Evolutionary conservation across 2,888 invertebrate genomes (phyloP), one percentile per base, ranked within the genome.

Genomic region (Chrysotoxum bicinctum): DNA sequence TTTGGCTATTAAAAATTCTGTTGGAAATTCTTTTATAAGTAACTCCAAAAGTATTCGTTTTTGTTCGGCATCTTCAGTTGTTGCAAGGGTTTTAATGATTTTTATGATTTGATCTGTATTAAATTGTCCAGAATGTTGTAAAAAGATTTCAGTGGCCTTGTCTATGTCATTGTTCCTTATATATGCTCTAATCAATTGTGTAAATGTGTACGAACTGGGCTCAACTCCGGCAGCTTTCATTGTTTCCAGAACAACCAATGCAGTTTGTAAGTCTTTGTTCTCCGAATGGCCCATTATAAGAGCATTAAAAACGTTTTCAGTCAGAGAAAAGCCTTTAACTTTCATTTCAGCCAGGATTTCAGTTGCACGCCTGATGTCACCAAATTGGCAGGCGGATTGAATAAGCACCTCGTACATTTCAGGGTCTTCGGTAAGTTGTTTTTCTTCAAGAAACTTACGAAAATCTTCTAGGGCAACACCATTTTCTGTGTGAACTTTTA

Each of bases 281-380:
- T 89, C 89, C 0, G 90, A 89, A 89, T 95, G 93, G 12, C 94
- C 94, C 72, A 94, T 89, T 10, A 95, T 93, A 0, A 96, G 91
- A 0, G 93, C 92, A 88, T 94, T 94, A 70, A 95, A 95, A 21
- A 94, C 91, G 76, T 90, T 91, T 88, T 94, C 94, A n/a, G 93
- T 93, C 0, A 94, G 91, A 0, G 94, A 90, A 54, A 94, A 90
- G 1, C 91, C 91, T 19, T 91, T 90, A 1, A 92, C 89, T 87
- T 94, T 94, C 94, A 95, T 95, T 58, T 93, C 93, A 2, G 93
- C 91, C 72, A 96, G 91, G 7, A 95, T 91, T 62, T 91, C 90
- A 88, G 93, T 93, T 0, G 94, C 93, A 88, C 94, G 93, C 37
- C 93, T 92, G 19, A 94, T 89, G 88, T 95, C 93, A 14, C 95